Conservation (phyloP, 2,113 vertebrate genomes). For the Protobothrops flavoviridis region DNA sequence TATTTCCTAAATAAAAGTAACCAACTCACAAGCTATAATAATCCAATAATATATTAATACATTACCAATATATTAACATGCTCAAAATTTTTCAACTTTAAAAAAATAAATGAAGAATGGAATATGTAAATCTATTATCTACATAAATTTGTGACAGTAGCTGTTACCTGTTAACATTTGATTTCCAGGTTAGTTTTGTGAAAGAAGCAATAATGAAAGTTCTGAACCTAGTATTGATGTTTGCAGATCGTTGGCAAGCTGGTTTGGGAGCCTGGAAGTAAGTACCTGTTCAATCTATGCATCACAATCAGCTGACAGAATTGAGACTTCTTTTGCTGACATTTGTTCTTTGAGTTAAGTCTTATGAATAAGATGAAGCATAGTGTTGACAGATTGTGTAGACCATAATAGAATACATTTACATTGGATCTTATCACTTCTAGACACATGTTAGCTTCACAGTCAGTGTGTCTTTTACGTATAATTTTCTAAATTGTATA, state of each 20-base stretch:
- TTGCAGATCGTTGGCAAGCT: conserved; percentile 96
- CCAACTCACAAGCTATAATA: neutral
- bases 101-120: neutral
- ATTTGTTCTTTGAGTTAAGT: neutral
- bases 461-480: conserved; percentile 1
- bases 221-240: conserved; percentile 94
- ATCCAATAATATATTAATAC: neutral
- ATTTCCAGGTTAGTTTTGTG: conserved; percentile 91
- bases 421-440: neutral
- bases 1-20: neutral
- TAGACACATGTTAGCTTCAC: neutral
- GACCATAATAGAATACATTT: neutral
- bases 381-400: neutral
- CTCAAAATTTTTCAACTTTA: neutral
- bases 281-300: conserved; percentile 53
- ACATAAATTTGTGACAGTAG: neutral
- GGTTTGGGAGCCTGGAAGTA: conserved; percentile 94
- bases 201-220: conserved; percentile 99
- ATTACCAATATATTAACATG: neutral
- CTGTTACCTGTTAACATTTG: conserved; percentile 19
- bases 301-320: conserved; percentile 6
- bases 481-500: neutral
- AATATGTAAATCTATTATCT: neutral
- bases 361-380: neutral
- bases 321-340: neutral